phyloP scores from a whole-genome alignment of 2,113 vertebrate genomes.

The Symphodus melops region DNA sequence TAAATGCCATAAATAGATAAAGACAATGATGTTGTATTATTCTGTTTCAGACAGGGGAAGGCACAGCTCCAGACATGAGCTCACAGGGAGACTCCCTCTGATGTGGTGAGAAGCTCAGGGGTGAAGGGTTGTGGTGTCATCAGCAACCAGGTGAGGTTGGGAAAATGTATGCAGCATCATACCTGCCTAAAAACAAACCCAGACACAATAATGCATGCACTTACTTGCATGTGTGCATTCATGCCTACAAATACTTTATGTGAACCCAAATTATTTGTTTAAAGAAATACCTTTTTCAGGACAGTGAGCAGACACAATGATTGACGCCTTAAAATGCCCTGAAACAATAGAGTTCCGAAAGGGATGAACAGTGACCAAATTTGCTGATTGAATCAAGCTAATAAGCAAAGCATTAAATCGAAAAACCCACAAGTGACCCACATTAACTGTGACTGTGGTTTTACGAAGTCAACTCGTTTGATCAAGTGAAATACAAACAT shows the following conservation, averaged over 20 bases:
- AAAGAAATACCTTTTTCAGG: no score
- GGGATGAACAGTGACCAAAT: background rate
- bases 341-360: background rate
- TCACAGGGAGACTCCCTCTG: slow-evolving; percentile 65
- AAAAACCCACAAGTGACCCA: slow-evolving; percentile 1
- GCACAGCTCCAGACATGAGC: slow-evolving; percentile 65
- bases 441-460: background rate
- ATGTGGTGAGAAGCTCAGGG: slow-evolving; percentile 23
- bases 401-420: background rate
- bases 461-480: slow-evolving; percentile 39
- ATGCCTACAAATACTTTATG: slow-evolving; percentile 16
- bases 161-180: background rate
- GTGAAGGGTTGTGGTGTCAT: slow-evolving; percentile 50
- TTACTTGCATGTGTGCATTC: slow-evolving; percentile 35
- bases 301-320: background rate
- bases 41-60: slow-evolving; percentile 30
- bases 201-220: slow-evolving; percentile 20
- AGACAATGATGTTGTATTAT: background rate
- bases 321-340: background rate
- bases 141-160: slow-evolving; percentile 39
- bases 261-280: background rate
- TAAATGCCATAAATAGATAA: background rate
- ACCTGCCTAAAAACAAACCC: slow-evolving; percentile 21
- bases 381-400: no score
- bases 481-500: background rate